Evolutionary conservation across 2,797 vertebrate genomes (phyloP).

Genomic region (Alosa sapidissima): DNA sequence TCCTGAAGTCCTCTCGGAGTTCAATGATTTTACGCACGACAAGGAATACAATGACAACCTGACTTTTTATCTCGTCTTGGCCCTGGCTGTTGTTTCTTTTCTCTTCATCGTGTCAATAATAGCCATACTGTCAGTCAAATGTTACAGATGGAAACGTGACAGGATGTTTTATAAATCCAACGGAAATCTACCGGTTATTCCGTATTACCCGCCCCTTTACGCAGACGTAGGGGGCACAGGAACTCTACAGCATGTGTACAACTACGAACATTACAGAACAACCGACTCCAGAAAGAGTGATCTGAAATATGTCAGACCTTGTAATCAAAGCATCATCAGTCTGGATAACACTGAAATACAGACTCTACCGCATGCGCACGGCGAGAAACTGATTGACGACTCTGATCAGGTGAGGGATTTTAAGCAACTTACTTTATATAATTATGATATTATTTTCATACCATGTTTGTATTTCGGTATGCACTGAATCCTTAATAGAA

Average conservation of each 20-base stretch:
- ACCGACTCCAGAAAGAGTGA: constrained; percentile 35
- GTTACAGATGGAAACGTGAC: constrained; percentile 38
- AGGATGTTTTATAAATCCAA: constrained; percentile 29
- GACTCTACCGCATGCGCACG: neutral
- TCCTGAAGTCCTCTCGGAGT: constrained; percentile 33
- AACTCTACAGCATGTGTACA: constrained; percentile 36
- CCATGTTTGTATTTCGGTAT: too few relatives aligned
- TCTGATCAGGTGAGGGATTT: neutral
- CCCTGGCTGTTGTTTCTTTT: constrained; percentile 40
- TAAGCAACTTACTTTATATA: too few relatives aligned
- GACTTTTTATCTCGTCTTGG: constrained; percentile 39
- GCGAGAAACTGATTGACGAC: neutral
- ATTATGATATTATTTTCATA: too few relatives aligned
- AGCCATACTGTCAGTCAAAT: constrained; percentile 36
- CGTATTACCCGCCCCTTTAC: constrained; percentile 41
- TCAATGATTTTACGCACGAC: constrained; percentile 26
- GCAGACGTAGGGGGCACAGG: constrained; percentile 36
- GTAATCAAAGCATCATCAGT: constrained; percentile 15
- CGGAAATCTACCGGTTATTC: constrained; percentile 36
- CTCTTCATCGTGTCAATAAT: constrained; percentile 41
- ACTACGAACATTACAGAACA: constrained; percentile 32
- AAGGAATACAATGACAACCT: constrained; percentile 56
- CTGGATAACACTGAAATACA: constrained; percentile 4
- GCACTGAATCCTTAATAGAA: too few relatives aligned
- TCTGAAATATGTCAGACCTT: constrained; percentile 34